Base-by-base conservation (phyloP, 2,113 vertebrate genomes). In the Hydrochoerus hydrochaeris region DNA sequence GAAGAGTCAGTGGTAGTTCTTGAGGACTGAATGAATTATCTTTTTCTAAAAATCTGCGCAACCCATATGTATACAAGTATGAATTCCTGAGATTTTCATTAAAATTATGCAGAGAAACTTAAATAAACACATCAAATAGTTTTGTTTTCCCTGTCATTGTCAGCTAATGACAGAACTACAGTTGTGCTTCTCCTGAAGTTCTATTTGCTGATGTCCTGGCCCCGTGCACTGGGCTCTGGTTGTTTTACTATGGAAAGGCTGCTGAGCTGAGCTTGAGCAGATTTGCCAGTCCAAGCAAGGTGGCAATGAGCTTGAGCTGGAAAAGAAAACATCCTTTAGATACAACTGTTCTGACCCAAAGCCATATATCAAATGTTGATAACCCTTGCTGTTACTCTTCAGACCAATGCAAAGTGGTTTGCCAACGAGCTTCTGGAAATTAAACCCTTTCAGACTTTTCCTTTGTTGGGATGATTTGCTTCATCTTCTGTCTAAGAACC, bases 201-300 rank as follows among this genome's bases (percentile, higher is more conserved):
- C 30, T 44, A n/a, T 67, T 85, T 58, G 62, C 32, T 32, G 7
- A 80, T 32, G 16, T 57, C 19, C 14, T 77, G 69, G 32, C 1
- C 22, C 22, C 35, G 35, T 65, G 7, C 32, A 13, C 38, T 54
- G 20, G 26, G 14, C 85, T 28, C 22, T 78, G 32, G 32, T 9
- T 83, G 46, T 19, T 5, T 20, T 35, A 46, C 26, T 22, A 12
- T 38, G 11, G 32, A 54, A 77, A 78, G 35, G 8, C 28, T n/a
- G 73, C 22, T 14, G n/a, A 89, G 32, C 24, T 8, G 26, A 65
- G n/a, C 26, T 28, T 35, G 38, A 71, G 22, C 2, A 2, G 54
- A 46, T 20, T 81, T 41, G 10, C 0, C 0, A 86, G 35, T 3
- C 32, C 38, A 16, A 87, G 17, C 24, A 2, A 12, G 0, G 1